phyloP scores from a whole-genome alignment of 2,888 invertebrate genomes.

The Cataglyphis albicans region DNA sequence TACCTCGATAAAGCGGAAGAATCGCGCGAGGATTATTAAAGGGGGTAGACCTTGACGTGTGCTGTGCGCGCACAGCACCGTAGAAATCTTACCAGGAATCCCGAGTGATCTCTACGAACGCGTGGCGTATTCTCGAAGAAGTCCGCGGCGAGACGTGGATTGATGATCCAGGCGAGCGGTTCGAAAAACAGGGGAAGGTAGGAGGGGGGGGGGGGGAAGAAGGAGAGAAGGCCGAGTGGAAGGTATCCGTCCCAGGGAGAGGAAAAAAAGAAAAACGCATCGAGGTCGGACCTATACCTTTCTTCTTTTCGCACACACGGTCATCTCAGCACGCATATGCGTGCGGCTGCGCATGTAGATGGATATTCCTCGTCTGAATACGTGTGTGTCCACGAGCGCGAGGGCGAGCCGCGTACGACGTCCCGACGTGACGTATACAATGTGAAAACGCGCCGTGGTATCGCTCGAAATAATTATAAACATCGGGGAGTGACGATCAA shows the following conservation, averaged over 20 bases:
- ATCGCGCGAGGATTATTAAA: slow-evolving; percentile 22
- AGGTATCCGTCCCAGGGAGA: slow-evolving; percentile 20
- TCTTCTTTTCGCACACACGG: slow-evolving; percentile 58
- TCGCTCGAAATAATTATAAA: slow-evolving; percentile 81
- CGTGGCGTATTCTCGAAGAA: slow-evolving; percentile 56
- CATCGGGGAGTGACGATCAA: slow-evolving; percentile 80
- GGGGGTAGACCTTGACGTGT: slow-evolving; percentile 9
- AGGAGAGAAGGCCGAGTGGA: neutral
- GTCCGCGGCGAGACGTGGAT: slow-evolving; percentile 75
- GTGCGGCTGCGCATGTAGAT: slow-evolving; percentile 1
- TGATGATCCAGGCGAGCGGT: slow-evolving; percentile 75
- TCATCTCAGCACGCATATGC: neutral
- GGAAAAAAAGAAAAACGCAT: slow-evolving; percentile 36
- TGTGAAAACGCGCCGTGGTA: slow-evolving; percentile 65
- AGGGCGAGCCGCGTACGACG: slow-evolving; percentile 46
- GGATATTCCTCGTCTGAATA: neutral
- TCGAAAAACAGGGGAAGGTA: slow-evolving; percentile 40
- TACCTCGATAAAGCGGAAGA: slow-evolving; percentile 49
- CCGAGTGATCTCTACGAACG: slow-evolving; percentile 48
- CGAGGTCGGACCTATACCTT: slow-evolving; percentile 63
- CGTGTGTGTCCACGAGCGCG: slow-evolving; percentile 25
- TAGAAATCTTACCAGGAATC: slow-evolving; percentile 25
- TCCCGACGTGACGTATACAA: slow-evolving; percentile 63
- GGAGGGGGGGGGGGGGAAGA: neutral
- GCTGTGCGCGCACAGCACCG: neutral